A percentile compares a stretch with the other conserved stretches of the same genome.
Conservation (phyloP, 2,113 vertebrate species). For the Jacana jacana region DNA sequence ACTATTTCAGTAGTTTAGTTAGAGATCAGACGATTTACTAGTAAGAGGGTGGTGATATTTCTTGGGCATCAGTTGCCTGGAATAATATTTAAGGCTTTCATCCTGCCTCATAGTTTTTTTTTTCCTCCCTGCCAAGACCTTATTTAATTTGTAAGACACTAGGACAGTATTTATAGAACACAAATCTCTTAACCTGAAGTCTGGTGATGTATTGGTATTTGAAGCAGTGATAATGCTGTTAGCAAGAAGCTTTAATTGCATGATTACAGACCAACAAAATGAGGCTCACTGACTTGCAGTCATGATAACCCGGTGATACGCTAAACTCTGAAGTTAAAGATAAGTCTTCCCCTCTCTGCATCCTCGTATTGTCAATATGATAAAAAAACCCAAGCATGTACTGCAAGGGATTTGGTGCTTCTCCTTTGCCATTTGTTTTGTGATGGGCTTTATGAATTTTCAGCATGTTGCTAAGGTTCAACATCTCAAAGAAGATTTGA, state of each 20-base stretch:
- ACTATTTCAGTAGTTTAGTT: not conserved
- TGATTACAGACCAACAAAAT: conserved; percentile 4
- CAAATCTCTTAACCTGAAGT: conserved; percentile 25
- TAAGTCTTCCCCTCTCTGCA: not conserved
- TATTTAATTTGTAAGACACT: not conserved
- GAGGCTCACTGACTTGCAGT: not conserved
- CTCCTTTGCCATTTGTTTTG: not conserved
- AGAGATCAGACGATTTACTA: not conserved
- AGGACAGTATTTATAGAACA: not conserved
- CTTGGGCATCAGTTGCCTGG: not conserved
- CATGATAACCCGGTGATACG: not conserved
- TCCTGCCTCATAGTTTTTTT: not conserved
- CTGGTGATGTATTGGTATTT: conserved; percentile 12
- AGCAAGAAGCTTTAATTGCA: conserved; percentile 8
- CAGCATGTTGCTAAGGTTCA: not conserved
- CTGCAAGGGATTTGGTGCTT: not conserved
- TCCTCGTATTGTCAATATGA: not conserved
- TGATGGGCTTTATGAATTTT: not conserved
- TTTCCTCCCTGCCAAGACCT: not conserved
- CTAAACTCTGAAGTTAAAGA: not conserved
- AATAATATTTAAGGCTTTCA: not conserved
- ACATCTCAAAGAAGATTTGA: not conserved
- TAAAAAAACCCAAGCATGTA: not conserved
- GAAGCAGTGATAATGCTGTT: conserved; percentile 21
- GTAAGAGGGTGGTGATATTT: not conserved